Evolutionary conservation across 2,113 vertebrate genomes (phyloP).

Genomic region (Corythoichthys intestinalis): DNA sequence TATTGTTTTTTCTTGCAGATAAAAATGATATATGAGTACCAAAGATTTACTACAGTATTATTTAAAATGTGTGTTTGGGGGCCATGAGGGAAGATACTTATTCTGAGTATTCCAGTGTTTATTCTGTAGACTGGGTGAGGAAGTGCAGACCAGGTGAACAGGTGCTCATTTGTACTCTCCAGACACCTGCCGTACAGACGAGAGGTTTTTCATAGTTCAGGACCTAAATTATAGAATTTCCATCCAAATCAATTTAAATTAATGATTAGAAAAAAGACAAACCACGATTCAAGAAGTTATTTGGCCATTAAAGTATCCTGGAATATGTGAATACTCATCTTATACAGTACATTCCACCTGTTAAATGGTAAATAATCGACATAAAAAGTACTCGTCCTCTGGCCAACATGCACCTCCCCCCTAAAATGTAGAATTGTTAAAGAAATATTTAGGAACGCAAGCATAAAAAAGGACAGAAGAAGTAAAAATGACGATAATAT

Average conservation of each 20-base stretch:
- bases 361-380: too few species aligned
- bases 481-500: too few species aligned
- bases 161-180: constrained; percentile 48
- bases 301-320: background rate
- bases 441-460: too few species aligned
- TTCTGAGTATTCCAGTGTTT: background rate
- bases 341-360: too few species aligned
- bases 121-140: constrained; percentile 25
- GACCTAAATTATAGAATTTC: background rate
- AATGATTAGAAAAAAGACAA: background rate
- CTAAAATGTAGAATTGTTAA: too few species aligned
- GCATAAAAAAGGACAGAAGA: too few species aligned
- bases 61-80: background rate
- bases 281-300: too few species aligned
- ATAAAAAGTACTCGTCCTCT: too few species aligned
- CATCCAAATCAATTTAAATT: background rate
- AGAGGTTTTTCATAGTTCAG: background rate
- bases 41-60: background rate
- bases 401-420: too few species aligned
- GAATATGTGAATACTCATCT: too few species aligned
- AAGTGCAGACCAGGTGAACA: constrained; percentile 61
- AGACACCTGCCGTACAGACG: constrained; percentile 17
- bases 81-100: background rate
- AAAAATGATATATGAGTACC: constrained; percentile 8
- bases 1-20: constrained; percentile 13